phyloP scores from a whole-genome alignment of 2,888 invertebrate species.

The Poecilus cupreus region DNA sequence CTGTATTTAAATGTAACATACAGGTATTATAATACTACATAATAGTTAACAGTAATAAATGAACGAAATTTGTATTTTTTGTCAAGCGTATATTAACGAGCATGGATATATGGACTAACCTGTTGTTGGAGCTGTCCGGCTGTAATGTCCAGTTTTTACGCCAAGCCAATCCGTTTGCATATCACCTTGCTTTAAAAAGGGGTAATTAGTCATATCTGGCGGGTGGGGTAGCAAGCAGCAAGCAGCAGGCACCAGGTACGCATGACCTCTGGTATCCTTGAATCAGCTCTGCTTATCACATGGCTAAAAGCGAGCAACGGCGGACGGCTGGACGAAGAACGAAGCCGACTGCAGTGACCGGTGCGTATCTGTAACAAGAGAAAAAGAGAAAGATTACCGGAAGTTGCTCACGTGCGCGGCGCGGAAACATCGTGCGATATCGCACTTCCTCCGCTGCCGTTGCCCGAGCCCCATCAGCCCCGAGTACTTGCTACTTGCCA shows the following conservation, averaged over 20 bases:
- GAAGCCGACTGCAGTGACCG: neutral
- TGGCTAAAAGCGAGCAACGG: constrained; percentile 4
- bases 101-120: too few species aligned
- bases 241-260: neutral
- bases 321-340: neutral
- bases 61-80: too few species aligned
- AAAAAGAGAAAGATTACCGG: constrained; percentile 55
- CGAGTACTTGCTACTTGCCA: constrained; percentile 41
- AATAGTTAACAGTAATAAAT: too few species aligned
- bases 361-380: constrained; percentile 48
- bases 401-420: constrained; percentile 48
- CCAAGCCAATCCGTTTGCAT: neutral
- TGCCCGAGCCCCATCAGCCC: neutral
- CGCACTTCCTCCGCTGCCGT: constrained; percentile 13
- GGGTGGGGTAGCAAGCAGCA: neutral
- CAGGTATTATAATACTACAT: too few species aligned
- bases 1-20: too few species aligned
- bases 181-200: constrained; percentile 1
- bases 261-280: neutral
- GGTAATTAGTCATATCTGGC: constrained; percentile 44
- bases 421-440: constrained; percentile 49
- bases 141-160: neutral
- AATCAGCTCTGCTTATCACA: constrained; percentile 25
- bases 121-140: neutral
- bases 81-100: too few species aligned